These are phyloP conservation scores for Lerista edwardsae DNA, from an alignment of 2,797 vertebrate genomes.

Conservation along the genomic window DNA sequence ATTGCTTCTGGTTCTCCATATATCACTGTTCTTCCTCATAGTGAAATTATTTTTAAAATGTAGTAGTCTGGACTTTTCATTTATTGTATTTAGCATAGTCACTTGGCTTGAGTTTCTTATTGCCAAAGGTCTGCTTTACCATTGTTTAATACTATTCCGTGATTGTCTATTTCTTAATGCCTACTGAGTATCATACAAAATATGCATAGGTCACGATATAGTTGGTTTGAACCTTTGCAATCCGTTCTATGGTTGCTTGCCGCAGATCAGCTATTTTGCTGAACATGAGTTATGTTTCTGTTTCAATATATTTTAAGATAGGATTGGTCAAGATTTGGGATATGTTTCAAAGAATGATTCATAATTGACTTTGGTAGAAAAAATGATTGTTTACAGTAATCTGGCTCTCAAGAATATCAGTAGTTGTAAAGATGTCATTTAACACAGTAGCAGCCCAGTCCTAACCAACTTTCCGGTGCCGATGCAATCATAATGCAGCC, in stretches of 20 bases:
- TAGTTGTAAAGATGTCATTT: background rate
- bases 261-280: background rate
- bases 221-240: background rate
- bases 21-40: background rate
- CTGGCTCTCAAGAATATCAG: background rate
- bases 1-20: background rate
- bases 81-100: background rate
- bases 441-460: background rate
- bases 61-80: slow-evolving; percentile 1
- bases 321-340: slow-evolving; percentile 36
- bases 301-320: background rate
- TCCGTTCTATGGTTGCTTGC: background rate
- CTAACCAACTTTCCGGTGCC: background rate
- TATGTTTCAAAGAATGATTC: slow-evolving; percentile 45
- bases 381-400: background rate
- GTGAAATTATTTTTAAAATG: background rate
- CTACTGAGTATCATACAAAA: background rate
- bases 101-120: too few relatives aligned
- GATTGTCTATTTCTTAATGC: background rate
- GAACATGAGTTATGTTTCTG: background rate
- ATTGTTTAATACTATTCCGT: background rate
- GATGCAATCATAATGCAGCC: background rate
- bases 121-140: too few relatives aligned
- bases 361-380: background rate
- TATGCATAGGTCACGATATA: background rate